Conservation (phyloP, 1,140 invertebrate genomes). For the Cydia pomonella region DNA sequence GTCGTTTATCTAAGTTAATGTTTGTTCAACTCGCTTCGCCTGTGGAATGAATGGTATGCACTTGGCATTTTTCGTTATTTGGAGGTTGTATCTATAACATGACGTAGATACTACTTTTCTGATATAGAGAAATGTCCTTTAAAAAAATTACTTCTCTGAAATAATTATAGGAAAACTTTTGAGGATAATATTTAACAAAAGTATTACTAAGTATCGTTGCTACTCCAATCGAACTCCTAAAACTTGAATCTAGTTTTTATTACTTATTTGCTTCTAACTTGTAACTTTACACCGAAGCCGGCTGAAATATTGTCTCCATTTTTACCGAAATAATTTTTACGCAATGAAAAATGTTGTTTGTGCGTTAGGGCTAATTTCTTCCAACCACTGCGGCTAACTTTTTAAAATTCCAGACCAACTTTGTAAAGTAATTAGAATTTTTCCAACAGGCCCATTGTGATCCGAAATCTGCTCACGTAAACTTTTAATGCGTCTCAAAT, state of each 20-base stretch:
- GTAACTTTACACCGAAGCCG: neutral
- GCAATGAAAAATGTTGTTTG: conserved; percentile 37
- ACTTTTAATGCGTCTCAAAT: conserved; percentile 77
- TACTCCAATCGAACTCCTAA: no score
- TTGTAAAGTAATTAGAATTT: conserved; percentile 76
- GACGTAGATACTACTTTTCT: no score
- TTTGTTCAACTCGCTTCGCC: neutral
- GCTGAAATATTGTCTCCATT: conserved; percentile 34
- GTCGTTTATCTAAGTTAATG: neutral
- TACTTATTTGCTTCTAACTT: no score
- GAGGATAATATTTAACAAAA: no score
- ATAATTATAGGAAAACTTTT: no score
- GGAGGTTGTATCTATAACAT: neutral
- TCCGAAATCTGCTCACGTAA: conserved; percentile 65
- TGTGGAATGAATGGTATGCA: neutral
- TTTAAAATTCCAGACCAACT: conserved; percentile 68
- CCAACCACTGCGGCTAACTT: conserved; percentile 59
- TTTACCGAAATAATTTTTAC: conserved; percentile 38
- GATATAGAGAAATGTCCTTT: no score
- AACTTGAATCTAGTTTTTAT: no score
- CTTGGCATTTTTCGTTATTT: neutral
- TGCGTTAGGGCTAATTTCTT: conserved; percentile 40
- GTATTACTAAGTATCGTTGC: no score
- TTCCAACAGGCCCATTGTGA: conserved; percentile 71
- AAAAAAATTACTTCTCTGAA: no score